Evolutionary conservation across 2,797 vertebrate genomes (phyloP), one percentile per base, ranked within the genome.

Genomic region (Enteromius thamalakanensis): DNA sequence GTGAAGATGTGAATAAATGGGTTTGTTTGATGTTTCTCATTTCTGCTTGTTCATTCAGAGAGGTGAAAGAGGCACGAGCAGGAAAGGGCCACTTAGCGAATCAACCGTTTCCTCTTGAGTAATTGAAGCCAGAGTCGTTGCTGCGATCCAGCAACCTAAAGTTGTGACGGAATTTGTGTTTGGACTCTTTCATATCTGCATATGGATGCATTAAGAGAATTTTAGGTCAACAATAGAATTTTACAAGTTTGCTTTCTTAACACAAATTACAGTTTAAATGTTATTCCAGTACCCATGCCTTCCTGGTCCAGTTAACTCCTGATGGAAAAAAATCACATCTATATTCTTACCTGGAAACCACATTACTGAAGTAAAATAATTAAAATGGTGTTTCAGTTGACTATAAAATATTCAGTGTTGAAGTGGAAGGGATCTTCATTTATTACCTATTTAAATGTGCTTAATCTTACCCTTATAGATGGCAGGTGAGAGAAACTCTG

Each of bases 401-500:
- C 17, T 74, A 53, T n/a, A 1, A 8, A 53, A 21, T 58, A 14
- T 55, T 17, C 3, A 55, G 1, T 6, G 4, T 23, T 58, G 3
- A 76, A 53, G 69, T 72, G 21, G 15, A 72, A 60, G 62, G 40
- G 14, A 79, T 76, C 10, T 58, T 53, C 21, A 42, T 37, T 71
- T 21, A 10, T 58, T 45, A 47, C 19, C 34, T 15, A 55, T 40
- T 74, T 32, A 64, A 32, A 68, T 67, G 17, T 32, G 23, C 12
- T 49, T 78, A 29, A 6, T 69, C 17, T 76, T 23, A 3, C 21
- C 49, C 55, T 21, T 26, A 26, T 67, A 85, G 88, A 89, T 89
- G 87, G 67, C 86, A 45, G 64, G 40, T 74, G 76, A 85, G 77
- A 82, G 40, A 75, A 51, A 19, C 29, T 11, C 77, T 76, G 23